A percentile compares a stretch with the other conserved stretches of the same genome.
phyloP scores from a whole-genome alignment of 2,888 invertebrate species.

The Acronicta aceris region DNA sequence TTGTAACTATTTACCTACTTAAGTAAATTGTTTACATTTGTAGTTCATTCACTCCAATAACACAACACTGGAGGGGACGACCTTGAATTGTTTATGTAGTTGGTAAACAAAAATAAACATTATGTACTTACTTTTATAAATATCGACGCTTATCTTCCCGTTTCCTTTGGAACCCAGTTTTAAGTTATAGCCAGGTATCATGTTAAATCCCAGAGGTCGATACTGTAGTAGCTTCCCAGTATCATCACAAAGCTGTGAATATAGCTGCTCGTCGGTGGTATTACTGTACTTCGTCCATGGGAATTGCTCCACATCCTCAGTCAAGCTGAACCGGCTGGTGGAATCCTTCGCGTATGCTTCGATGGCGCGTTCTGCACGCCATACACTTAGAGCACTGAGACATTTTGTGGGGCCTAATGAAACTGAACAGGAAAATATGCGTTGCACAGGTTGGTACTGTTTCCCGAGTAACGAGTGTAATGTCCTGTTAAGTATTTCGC shows the following conservation, averaged over 20 bases:
- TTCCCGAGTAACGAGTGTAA: slow-evolving; percentile 59
- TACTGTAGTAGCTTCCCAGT: slow-evolving; percentile 86
- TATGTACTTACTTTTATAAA: slow-evolving; percentile 81
- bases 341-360: slow-evolving; percentile 52
- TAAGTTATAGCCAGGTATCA: slow-evolving; percentile 86
- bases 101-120: neutral
- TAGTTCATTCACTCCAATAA: slow-evolving; percentile 3
- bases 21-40: neutral
- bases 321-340: slow-evolving; percentile 58
- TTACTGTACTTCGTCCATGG: slow-evolving; percentile 81
- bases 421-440: slow-evolving; percentile 68
- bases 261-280: slow-evolving; percentile 83
- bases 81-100: neutral
- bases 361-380: slow-evolving; percentile 82
- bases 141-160: slow-evolving; percentile 83
- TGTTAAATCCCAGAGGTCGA: slow-evolving; percentile 83
- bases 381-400: slow-evolving; percentile 87
- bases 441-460: slow-evolving; percentile 55
- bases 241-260: slow-evolving; percentile 82
- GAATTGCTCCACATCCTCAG: slow-evolving; percentile 74
- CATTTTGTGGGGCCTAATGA: slow-evolving; percentile 86
- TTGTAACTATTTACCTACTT: neutral
- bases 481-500: slow-evolving; percentile 59
- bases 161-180: slow-evolving; percentile 86
- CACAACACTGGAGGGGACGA: neutral